These are phyloP conservation scores for Bergia sp. DNA, from an alignment of 92 coral and sea anemone species.

Conservation along the genomic window DNA sequence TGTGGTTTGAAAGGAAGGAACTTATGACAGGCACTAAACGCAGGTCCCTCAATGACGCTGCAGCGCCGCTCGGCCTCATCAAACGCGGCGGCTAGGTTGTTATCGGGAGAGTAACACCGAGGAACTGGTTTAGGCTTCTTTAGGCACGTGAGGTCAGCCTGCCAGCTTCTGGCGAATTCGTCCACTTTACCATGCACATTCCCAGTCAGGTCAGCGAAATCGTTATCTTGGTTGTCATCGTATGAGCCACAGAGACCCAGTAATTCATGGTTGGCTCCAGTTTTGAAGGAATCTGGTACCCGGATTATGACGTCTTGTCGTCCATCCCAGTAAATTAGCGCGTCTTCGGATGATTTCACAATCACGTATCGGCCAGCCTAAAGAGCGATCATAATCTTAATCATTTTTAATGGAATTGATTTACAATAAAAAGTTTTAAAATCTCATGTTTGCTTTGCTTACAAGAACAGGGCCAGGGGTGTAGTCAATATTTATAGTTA, in stretches of 20 bases:
- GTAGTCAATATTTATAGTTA: too few species aligned
- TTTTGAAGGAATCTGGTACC: conserved; percentile 74
- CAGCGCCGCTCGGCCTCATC: conserved; percentile 62
- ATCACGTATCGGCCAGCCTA: conserved; percentile 89
- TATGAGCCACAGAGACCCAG: conserved; percentile 91
- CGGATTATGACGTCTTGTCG: conserved; percentile 67
- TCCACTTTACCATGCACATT: conserved; percentile 36
- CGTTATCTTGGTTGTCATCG: conserved; percentile 80
- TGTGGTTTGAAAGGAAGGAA: conserved; percentile 57
- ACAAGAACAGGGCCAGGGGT: too few species aligned
- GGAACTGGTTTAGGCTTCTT: conserved; percentile 40
- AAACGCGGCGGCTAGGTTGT: conserved; percentile 29
- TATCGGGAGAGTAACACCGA: conserved; percentile 54
- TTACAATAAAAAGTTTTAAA: background rate
- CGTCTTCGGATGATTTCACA: conserved; percentile 62
- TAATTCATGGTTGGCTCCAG: conserved; percentile 51
- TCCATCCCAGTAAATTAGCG: conserved; percentile 75
- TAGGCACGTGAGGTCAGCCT: conserved; percentile 59
- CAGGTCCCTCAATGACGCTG: conserved; percentile 42
- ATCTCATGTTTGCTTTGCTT: too few species aligned
- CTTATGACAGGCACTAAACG: conserved; percentile 66
- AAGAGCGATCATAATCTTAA: background rate
- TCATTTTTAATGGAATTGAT: background rate
- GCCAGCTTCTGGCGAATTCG: conserved; percentile 67
- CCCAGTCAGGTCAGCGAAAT: conserved; percentile 58